Base-by-base conservation (phyloP, 2,113 vertebrate species). In the Crotalus viridis region DNA sequence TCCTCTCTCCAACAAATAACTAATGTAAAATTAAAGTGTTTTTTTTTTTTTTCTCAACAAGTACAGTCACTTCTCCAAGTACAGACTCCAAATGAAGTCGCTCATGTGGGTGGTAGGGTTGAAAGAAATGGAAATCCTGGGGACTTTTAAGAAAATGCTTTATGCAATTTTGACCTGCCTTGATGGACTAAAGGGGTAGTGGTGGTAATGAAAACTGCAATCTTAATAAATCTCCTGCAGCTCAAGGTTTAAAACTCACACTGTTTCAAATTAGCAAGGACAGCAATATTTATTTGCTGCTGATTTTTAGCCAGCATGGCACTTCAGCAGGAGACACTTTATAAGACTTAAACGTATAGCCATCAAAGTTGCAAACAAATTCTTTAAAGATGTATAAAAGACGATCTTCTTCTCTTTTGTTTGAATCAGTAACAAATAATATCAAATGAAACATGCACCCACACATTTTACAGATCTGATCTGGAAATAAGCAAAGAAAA, bases 231-330 rank as follows among this genome's bases (percentile, higher is more conserved):
- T 97, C 97, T 97, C 97, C 97, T 89, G 57, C 95, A 94, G 97
- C 93, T 97, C 95, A 92, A 97, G 92, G 95, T 97, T 98, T 97
- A 96, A 98, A 97, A 96, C 96, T 97, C 97, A 97, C 89, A 96
- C 97, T 97, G 97, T 97, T 98, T 98, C 95, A 98, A 97, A 98
- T 98, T 98, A 98, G 96, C 93, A 94, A 97, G 95, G 97, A 97
- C 96, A 97, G 96, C 93, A 97, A 97, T 98, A 97, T 98, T 98
- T 98, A 97, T 97, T 97, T 97, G 95, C 96, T 97, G 95, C 91
- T 96, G 96, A 97, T 95, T 97, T 97, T 91, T 90, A 97, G 94
- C 93, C 97, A 98, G 97, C 95, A 64, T 96, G 97, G 94, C 81
- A 94, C 97, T 97, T 97, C 97, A 96, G 94, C 95, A 96, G 97